A percentile compares a stretch with the other conserved stretches of the same genome.
Evolutionary conservation across 2,113 vertebrate species (phyloP).

Genomic region (Piaya cayana): DNA sequence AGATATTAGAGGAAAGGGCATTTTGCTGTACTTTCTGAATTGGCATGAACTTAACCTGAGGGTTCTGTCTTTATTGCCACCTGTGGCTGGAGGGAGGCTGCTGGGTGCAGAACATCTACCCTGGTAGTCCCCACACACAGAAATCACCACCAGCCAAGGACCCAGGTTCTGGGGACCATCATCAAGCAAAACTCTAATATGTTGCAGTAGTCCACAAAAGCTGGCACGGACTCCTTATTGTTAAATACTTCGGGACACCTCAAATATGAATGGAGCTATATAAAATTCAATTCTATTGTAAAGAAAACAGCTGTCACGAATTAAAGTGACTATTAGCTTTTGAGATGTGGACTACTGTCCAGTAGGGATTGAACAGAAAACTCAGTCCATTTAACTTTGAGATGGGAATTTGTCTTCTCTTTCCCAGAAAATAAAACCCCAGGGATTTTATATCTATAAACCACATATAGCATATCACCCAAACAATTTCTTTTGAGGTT

Average conservation of each 20-base stretch:
- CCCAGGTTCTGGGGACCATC: background rate
- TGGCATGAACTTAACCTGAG: background rate
- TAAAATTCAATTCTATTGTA: conserved; percentile 36
- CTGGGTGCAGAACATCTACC: background rate
- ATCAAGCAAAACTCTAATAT: background rate
- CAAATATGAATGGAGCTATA: conserved; percentile 46
- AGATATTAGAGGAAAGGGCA: background rate
- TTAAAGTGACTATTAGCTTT: background rate
- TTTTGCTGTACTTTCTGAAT: background rate
- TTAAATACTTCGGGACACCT: conserved; percentile 53
- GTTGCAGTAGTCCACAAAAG: background rate
- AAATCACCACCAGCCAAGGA: background rate
- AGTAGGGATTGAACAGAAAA: conserved; percentile 53
- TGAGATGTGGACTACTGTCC: conserved; percentile 43
- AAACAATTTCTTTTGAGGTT: conserved; percentile 66
- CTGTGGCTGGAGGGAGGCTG: background rate
- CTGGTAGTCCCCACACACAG: background rate
- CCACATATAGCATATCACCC: conserved; percentile 65
- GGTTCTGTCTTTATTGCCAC: background rate
- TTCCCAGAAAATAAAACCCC: conserved; percentile 63
- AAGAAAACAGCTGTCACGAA: conserved; percentile 66
- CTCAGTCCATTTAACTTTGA: conserved; percentile 51
- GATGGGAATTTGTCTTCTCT: conserved; percentile 10
- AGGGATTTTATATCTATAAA: conserved; percentile 69
- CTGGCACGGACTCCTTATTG: background rate